Percentiles rank a stretch among this genome's conserved stretches.
Conservation (phyloP, 2,888 invertebrate genomes). For the Himalopsyche tibetana region DNA sequence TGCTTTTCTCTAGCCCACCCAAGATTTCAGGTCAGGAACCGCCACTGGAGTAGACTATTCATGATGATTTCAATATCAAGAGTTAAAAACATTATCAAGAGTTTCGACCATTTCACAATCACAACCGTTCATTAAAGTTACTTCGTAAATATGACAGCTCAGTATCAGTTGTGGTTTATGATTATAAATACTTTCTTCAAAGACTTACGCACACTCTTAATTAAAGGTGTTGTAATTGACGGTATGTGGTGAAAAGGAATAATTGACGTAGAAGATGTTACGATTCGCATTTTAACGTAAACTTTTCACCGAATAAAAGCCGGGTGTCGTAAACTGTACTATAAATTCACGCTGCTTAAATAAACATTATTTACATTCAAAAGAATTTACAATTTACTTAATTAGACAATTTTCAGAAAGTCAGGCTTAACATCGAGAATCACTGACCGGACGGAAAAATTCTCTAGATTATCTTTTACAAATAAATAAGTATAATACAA, state of each 20-base stretch:
- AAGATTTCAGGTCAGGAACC: too few relatives aligned
- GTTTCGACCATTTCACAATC: conserved; percentile 3
- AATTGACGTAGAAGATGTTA: neutral
- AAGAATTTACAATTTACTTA: neutral
- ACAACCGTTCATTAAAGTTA: neutral
- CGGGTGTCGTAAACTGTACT: neutral
- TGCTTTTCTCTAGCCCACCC: too few relatives aligned
- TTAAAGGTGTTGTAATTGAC: conserved; percentile 20
- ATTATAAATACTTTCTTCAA: conserved; percentile 6
- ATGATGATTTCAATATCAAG: neutral
- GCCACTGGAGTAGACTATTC: neutral
- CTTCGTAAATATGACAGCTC: neutral
- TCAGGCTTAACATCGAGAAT: too few relatives aligned
- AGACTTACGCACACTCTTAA: neutral
- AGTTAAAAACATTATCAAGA: neutral
- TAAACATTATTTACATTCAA: neutral
- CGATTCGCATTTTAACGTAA: neutral
- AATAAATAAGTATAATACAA: too few relatives aligned
- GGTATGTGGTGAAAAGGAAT: neutral
- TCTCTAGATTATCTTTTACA: too few relatives aligned
- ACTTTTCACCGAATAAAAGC: neutral
- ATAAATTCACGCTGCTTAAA: neutral
- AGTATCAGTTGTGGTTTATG: neutral
- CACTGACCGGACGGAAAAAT: too few relatives aligned
- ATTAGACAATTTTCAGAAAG: neutral